Conservation (phyloP, 1,140 invertebrate species). For the Propsilocerus akamusi region DNA sequence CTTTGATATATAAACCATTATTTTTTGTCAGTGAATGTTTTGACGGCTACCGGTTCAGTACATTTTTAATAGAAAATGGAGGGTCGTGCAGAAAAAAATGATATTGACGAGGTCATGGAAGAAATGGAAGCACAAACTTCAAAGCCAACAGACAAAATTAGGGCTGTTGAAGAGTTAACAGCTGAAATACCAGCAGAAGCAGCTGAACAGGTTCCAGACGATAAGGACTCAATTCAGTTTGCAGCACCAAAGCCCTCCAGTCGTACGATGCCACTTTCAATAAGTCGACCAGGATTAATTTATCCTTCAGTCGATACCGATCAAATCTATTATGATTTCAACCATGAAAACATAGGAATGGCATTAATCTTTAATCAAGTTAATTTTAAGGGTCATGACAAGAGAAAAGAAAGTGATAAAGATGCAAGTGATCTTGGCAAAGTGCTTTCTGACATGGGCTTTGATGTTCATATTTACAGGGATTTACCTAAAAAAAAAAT, state of each 20-base stretch:
- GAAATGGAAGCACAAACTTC: neutral
- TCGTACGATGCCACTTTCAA: neutral
- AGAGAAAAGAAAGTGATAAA: constrained; percentile 24
- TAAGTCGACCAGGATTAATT: neutral
- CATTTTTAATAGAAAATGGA: too few relatives aligned
- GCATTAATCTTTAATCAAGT: constrained; percentile 64
- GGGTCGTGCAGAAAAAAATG: neutral
- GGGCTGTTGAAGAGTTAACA: neutral
- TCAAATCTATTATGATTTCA: constrained; percentile 41
- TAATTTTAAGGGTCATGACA: constrained; percentile 26
- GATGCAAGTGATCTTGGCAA: constrained; percentile 23
- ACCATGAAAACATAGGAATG: constrained; percentile 38
- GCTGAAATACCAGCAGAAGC: neutral
- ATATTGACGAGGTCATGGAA: neutral
- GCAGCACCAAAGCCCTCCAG: neutral
- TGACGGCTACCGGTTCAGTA: too few relatives aligned
- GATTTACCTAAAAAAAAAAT: constrained; percentile 32
- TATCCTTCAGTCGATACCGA: constrained; percentile 11
- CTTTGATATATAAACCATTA: too few relatives aligned
- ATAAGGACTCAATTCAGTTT: neutral
- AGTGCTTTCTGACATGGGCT: constrained; percentile 28
- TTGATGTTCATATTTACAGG: constrained; percentile 33
- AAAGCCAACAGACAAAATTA: neutral
- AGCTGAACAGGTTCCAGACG: neutral
- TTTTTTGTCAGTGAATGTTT: too few relatives aligned